Evolutionary conservation across 1,140 invertebrate species (phyloP).

Genomic region (Alviniconcha marisindica): DNA sequence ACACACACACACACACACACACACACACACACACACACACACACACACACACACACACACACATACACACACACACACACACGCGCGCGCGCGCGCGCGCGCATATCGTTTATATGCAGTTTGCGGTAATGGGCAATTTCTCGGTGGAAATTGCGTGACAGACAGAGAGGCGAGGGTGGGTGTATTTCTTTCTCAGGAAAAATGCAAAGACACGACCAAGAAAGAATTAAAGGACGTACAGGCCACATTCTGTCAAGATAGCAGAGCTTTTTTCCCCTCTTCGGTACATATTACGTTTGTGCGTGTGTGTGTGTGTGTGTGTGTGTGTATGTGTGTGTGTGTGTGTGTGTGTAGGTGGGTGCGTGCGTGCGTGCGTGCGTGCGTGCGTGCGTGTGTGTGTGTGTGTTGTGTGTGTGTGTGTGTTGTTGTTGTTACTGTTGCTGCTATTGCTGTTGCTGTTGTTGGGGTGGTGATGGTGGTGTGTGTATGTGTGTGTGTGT

Average conservation of each 20-base stretch:
- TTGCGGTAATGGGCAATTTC: no score
- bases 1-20: neutral
- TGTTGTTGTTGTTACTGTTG: neutral
- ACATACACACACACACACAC: neutral
- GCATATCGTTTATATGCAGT: no score
- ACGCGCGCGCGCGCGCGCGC: neutral
- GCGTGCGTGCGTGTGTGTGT: neutral
- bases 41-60: slow-evolving; percentile 2
- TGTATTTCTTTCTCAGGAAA: no score
- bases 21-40: slow-evolving; percentile 1
- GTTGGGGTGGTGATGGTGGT: no score
- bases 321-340: slow-evolving; percentile 13
- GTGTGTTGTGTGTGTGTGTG: neutral
- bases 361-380: neutral
- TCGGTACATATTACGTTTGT: neutral
- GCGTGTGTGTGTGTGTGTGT: slow-evolving; percentile 13
- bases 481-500: no score
- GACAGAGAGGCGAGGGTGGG: neutral
- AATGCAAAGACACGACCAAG: neutral
- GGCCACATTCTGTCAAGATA: neutral
- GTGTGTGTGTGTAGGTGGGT: slow-evolving; percentile 1
- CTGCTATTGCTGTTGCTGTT: no score
- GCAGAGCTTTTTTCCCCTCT: no score
- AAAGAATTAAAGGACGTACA: neutral
- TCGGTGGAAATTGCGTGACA: no score